Evolutionary conservation across 2,888 invertebrate genomes (phyloP), one percentile per base, ranked within the genome.

Genomic region (Icerya purchasi): DNA sequence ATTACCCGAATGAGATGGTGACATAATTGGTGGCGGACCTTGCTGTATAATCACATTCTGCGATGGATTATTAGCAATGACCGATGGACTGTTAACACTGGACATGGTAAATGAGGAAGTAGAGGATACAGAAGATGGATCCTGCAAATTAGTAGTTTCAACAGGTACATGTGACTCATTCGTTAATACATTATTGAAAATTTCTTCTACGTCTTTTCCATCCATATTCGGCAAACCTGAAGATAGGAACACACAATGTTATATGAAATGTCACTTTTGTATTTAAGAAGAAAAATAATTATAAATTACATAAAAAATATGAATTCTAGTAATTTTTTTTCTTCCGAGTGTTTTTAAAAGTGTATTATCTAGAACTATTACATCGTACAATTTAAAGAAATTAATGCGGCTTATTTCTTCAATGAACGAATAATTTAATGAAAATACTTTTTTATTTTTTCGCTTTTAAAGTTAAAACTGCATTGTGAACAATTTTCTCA

Each of bases 191-290:
- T 85, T 88, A 73, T 90, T 89, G 72, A 92, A 88, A 68, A 91
- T 84, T 71, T 90, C 90, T 68, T 91, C 90, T 1, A 91, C 88
- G 66, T 90, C 90, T 70, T 87, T 87, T 68, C 85, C 82, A 71
- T 90, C 89, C 79, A 91, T 90, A 66, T 86, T 87, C 1, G 87
- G 84, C 61, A 90, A 72, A 54, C 76, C 77, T 72, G 18, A 24
- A 49, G 36, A 55, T 24, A n/a, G n/a, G n/a, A n/a, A n/a, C n/a
- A n/a, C n/a, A n/a, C n/a, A n/a, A n/a, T n/a, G n/a, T n/a, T n/a
- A n/a, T n/a, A n/a, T n/a, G n/a, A n/a, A n/a, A n/a, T n/a, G n/a
- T n/a, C n/a, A n/a, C n/a, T n/a, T n/a, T n/a, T n/a, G n/a, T n/a
- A n/a, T n/a, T n/a, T n/a, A n/a, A n/a, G n/a, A n/a, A n/a, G n/a